Percentiles rank a stretch among this genome's conserved stretches.
These are phyloP conservation scores for Yponomeuta malinellus DNA, from an alignment of 2,888 invertebrate genomes.

Conservation along the genomic window DNA sequence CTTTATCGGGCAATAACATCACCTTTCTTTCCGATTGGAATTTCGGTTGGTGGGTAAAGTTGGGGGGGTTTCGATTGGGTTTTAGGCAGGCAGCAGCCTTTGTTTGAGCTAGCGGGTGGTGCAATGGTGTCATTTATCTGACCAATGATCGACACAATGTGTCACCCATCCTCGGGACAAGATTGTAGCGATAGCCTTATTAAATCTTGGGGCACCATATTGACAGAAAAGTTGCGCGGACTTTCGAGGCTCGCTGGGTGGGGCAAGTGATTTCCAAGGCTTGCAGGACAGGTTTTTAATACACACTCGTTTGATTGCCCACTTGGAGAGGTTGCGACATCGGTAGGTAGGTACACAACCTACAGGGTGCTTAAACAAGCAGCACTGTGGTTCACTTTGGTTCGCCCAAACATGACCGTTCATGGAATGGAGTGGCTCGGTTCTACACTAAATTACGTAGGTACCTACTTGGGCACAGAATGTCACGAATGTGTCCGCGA, in stretches of 20 bases:
- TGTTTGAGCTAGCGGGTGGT: not conserved
- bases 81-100: not conserved
- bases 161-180: not conserved
- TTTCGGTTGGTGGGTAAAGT: no score
- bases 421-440: no score
- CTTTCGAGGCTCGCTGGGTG: slow-evolving; percentile 37
- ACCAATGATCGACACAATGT: not conserved
- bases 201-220: slow-evolving; percentile 18
- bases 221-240: not conserved
- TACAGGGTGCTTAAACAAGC: not conserved
- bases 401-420: not conserved
- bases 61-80: not conserved
- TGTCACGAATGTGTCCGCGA: no score
- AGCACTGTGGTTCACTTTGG: not conserved
- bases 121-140: not conserved
- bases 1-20: not conserved
- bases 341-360: slow-evolving; percentile 17
- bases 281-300: slow-evolving; percentile 60
- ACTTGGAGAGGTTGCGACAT: slow-evolving; percentile 60
- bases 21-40: not conserved
- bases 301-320: slow-evolving; percentile 41
- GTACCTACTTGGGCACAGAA: no score
- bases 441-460: no score
- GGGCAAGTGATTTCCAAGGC: slow-evolving; percentile 64
- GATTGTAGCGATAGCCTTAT: not conserved